phyloP scores from a whole-genome alignment of 2,113 vertebrate species.

The Cranoglanis bouderius region DNA sequence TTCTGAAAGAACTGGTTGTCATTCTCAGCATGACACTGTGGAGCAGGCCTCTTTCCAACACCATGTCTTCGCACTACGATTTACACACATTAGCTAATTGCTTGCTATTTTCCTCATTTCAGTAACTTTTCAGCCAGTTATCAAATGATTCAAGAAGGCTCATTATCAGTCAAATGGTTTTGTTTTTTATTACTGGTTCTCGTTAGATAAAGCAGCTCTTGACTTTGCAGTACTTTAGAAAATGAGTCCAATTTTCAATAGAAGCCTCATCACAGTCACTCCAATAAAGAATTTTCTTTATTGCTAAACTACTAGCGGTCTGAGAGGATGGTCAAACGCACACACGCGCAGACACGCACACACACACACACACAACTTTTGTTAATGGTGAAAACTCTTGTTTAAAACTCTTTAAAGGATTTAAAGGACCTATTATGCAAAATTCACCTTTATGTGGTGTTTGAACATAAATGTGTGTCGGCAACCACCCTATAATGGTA shows the following conservation, averaged over 20 bases:
- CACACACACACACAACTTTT: neutral
- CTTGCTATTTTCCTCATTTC: conserved; percentile 2
- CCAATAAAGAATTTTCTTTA: neutral
- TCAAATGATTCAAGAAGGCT: conserved; percentile 14
- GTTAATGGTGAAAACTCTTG: neutral
- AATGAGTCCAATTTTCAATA: conserved; percentile 2
- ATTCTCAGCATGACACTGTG: neutral
- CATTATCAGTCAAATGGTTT: neutral
- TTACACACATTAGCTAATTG: conserved; percentile 21
- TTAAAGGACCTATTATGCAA: no score
- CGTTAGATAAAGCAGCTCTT: conserved; percentile 18
- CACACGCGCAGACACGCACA: no score
- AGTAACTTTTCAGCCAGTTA: conserved; percentile 15
- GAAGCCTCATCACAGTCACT: conserved; percentile 11
- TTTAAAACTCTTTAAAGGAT: neutral
- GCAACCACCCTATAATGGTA: no score
- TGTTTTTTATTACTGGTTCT: neutral
- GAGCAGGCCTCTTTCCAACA: conserved; percentile 1
- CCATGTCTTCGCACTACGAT: neutral
- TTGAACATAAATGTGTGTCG: no score
- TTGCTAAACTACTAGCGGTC: neutral
- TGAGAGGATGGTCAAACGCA: neutral
- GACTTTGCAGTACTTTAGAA: conserved; percentile 15
- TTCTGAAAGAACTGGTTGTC: neutral
- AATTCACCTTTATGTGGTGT: no score